Conservation (phyloP, 2,888 invertebrate species). For the Coecobrya sp. region DNA sequence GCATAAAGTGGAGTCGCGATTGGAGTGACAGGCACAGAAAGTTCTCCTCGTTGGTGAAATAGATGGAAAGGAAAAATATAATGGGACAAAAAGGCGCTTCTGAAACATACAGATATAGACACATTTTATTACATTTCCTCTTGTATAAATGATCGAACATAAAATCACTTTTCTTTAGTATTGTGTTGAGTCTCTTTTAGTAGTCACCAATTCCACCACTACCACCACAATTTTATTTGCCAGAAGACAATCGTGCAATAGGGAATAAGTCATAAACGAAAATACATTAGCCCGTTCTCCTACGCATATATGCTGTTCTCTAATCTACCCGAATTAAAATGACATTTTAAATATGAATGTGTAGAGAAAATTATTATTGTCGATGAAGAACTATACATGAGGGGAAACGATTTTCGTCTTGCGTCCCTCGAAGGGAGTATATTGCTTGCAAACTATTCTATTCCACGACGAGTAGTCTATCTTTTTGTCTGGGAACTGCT, state of each 20-base stretch:
- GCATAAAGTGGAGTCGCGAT: not conserved
- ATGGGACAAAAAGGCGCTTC: not conserved
- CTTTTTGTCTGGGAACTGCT: constrained; percentile 25
- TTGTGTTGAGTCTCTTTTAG: not conserved
- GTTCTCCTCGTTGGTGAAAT: not conserved
- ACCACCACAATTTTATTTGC: not conserved
- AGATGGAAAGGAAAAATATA: not conserved
- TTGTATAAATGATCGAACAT: not conserved
- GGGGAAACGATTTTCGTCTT: not conserved
- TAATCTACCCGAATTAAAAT: constrained; percentile 41
- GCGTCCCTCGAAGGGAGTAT: not conserved
- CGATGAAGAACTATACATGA: not conserved
- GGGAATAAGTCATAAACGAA: constrained; percentile 7
- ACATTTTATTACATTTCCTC: constrained; percentile 1
- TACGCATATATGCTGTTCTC: constrained; percentile 10
- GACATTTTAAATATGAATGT: constrained; percentile 53
- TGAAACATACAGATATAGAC: not conserved
- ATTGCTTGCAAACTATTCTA: not conserved
- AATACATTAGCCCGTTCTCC: not conserved
- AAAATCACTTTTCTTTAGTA: not conserved
- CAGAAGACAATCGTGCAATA: not conserved
- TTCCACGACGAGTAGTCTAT: constrained; percentile 5
- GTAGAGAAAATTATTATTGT: constrained; percentile 5
- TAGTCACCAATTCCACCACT: not conserved
- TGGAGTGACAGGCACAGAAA: constrained; percentile 16